Evolutionary conservation across 2,113 vertebrate species (phyloP).

Genomic region (Oncorhynchus kisutch): DNA sequence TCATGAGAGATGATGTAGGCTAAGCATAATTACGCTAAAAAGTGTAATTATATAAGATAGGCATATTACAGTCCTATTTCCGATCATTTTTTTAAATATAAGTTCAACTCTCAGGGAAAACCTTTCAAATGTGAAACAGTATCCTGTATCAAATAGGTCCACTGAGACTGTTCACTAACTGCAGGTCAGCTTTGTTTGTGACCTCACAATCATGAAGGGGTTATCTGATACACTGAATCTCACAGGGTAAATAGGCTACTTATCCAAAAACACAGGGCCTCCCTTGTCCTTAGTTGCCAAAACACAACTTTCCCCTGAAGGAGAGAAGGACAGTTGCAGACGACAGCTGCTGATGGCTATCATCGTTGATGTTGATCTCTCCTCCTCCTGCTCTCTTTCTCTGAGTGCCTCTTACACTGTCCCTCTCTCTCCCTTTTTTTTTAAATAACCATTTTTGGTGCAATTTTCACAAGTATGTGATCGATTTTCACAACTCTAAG

Average conservation of each 20-base stretch:
- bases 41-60: too few species aligned
- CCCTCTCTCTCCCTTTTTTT: too few species aligned
- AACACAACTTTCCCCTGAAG: neutral
- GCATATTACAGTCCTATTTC: too few species aligned
- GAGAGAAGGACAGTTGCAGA: neutral
- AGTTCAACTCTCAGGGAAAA: too few species aligned
- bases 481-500: too few species aligned
- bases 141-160: neutral
- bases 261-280: neutral
- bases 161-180: neutral
- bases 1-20: too few species aligned
- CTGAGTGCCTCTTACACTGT: too few species aligned
- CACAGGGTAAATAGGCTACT: neutral
- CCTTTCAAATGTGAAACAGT: neutral
- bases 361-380: neutral
- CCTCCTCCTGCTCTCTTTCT: too few species aligned
- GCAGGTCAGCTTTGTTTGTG: constrained; percentile 8
- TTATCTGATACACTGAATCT: constrained; percentile 15
- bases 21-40: too few species aligned
- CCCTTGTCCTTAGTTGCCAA: neutral
- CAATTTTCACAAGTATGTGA: too few species aligned
- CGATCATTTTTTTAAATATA: neutral
- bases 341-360: neutral
- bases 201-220: neutral
- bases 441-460: too few species aligned